Evolutionary conservation across 2,888 invertebrate genomes (phyloP).

Genomic region (Thera britannica): DNA sequence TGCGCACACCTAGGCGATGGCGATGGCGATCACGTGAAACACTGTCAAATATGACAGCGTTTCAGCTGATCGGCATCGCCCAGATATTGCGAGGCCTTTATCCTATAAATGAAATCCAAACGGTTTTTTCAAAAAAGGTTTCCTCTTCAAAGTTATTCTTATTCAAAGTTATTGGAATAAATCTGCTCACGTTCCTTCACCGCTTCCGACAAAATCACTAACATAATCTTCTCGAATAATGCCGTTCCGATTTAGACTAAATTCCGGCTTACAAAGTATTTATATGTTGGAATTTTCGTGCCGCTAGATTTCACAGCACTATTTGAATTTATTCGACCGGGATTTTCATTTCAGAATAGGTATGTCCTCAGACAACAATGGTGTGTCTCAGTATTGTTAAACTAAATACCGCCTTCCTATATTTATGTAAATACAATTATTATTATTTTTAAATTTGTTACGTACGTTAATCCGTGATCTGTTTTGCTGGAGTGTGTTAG

Average conservation of each 20-base stretch:
- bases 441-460: too few relatives aligned
- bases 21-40: too few relatives aligned
- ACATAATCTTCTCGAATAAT: constrained; percentile 24
- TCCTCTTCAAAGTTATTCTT: constrained; percentile 20
- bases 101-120: constrained; percentile 3
- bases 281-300: constrained; percentile 37
- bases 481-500: too few relatives aligned
- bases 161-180: constrained; percentile 29
- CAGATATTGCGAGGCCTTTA: too few relatives aligned
- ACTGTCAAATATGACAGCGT: too few relatives aligned
- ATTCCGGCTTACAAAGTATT: constrained; percentile 37
- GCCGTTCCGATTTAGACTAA: constrained; percentile 35
- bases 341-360: constrained; percentile 15
- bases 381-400: too few relatives aligned
- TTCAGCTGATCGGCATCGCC: too few relatives aligned
- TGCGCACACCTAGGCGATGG: too few relatives aligned
- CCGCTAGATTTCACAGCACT: constrained; percentile 33
- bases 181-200: constrained; percentile 20
- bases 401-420: too few relatives aligned
- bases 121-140: constrained; percentile 13
- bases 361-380: too few relatives aligned
- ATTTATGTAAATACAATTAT: too few relatives aligned
- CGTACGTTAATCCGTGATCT: too few relatives aligned
- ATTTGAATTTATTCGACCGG: constrained; percentile 29
- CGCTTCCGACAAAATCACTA: constrained; percentile 23